Evolutionary conservation across 2,113 vertebrate species (phyloP).

Genomic region (Sula dactylatra): DNA sequence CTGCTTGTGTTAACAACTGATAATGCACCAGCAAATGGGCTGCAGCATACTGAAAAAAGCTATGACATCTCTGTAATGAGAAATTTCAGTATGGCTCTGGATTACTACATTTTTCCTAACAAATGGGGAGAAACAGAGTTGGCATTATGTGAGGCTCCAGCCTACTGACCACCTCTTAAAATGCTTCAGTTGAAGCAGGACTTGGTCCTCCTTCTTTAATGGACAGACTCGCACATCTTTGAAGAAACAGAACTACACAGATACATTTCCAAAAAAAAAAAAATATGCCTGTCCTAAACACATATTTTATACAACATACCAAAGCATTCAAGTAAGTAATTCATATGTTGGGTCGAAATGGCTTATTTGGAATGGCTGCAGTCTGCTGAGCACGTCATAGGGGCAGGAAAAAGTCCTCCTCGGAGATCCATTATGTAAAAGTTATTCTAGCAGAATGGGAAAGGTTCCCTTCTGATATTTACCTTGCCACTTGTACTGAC

Average conservation of each 20-base stretch:
- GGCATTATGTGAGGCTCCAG: not conserved
- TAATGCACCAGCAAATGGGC: not conserved
- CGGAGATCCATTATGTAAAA: not conserved
- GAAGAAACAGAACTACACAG: not conserved
- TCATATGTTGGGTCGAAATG: not conserved
- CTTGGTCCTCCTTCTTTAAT: not conserved
- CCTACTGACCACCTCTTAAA: not conserved
- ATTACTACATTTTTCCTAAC: not conserved
- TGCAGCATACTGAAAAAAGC: not conserved
- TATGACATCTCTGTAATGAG: not conserved
- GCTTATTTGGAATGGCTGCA: not conserved
- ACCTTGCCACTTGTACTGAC: not conserved
- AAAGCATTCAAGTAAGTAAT: constrained; percentile 23
- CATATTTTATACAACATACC: constrained; percentile 3
- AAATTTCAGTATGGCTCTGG: not conserved
- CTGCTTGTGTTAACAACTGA: not conserved
- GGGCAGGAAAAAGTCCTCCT: not conserved
- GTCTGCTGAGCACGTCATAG: not conserved
- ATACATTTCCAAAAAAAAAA: not conserved
- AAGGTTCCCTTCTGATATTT: not conserved
- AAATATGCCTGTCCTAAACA: not conserved
- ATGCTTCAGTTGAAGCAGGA: not conserved
- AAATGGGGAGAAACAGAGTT: not conserved
- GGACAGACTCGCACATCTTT: not conserved
- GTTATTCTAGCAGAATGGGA: not conserved